phyloP scores from a whole-genome alignment of 1,140 invertebrate species.

The Piezodorus guildinii region DNA sequence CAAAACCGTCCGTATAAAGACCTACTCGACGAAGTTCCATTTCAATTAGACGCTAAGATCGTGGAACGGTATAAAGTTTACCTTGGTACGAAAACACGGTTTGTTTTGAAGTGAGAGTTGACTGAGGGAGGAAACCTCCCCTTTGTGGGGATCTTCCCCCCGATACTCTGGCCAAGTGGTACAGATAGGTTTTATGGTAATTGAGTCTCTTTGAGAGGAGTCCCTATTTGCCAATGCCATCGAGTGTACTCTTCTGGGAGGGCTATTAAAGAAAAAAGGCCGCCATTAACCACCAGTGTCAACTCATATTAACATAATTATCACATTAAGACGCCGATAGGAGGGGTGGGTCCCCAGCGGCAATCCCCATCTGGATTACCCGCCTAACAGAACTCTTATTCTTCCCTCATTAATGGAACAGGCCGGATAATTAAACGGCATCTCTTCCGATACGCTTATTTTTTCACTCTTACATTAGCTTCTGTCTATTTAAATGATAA shows the following conservation, averaged over 20 bases:
- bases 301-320: conserved; percentile 16
- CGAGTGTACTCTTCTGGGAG: conserved; percentile 4
- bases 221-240: conserved; percentile 11
- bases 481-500: no score
- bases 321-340: conserved; percentile 2
- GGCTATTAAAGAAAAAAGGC: conserved; percentile 11
- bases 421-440: neutral
- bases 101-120: conserved; percentile 16
- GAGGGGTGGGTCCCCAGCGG: neutral
- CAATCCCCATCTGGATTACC: neutral
- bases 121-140: neutral
- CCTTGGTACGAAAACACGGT: conserved; percentile 1
- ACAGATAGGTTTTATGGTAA: conserved; percentile 16
- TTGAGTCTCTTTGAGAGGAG: conserved; percentile 10
- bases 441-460: no score
- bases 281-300: conserved; percentile 11
- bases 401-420: neutral
- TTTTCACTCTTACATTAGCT: no score
- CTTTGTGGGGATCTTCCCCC: conserved; percentile 2
- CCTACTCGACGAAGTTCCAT: neutral
- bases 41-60: neutral
- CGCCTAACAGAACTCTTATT: neutral
- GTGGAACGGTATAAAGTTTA: conserved; percentile 6
- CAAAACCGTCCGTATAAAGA: no score
- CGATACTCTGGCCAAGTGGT: conserved; percentile 9